Conservation (phyloP, 2,888 invertebrate species). For the Pilophorus perplexus region DNA sequence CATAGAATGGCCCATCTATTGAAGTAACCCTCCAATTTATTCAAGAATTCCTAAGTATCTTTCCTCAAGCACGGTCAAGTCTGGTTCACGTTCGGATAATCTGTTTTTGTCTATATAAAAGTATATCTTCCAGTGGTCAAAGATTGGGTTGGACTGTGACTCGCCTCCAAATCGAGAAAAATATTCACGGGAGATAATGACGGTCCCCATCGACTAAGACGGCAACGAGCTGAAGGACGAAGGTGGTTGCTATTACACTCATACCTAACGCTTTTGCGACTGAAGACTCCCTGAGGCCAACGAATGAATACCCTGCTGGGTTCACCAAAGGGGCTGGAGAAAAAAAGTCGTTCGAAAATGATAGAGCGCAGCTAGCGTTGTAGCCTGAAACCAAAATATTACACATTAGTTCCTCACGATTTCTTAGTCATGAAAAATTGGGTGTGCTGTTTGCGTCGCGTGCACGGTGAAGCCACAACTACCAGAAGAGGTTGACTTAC, state of each 20-base stretch:
- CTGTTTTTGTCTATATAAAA: too few relatives aligned
- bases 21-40: too few relatives aligned
- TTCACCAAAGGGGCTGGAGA: constrained; percentile 7
- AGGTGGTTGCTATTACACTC: not conserved
- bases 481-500: constrained; percentile 50
- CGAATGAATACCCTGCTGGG: constrained; percentile 10
- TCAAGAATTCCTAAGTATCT: too few relatives aligned
- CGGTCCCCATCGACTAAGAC: too few relatives aligned
- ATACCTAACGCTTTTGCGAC: constrained; percentile 19
- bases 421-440: constrained; percentile 55
- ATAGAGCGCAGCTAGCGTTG: not conserved
- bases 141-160: too few relatives aligned
- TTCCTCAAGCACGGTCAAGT: too few relatives aligned
- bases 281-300: constrained; percentile 7
- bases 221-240: too few relatives aligned
- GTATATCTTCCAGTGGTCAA: too few relatives aligned
- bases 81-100: too few relatives aligned
- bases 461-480: constrained; percentile 52
- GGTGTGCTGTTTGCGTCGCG: constrained; percentile 53
- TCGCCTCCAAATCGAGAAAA: too few relatives aligned
- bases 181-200: too few relatives aligned
- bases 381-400: constrained; percentile 13
- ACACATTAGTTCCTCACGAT: not conserved
- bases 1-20: too few relatives aligned
- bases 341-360: constrained; percentile 30